Evolutionary conservation across 2,797 vertebrate genomes (phyloP).

Genomic region (Hoplostethus mediterraneus): DNA sequence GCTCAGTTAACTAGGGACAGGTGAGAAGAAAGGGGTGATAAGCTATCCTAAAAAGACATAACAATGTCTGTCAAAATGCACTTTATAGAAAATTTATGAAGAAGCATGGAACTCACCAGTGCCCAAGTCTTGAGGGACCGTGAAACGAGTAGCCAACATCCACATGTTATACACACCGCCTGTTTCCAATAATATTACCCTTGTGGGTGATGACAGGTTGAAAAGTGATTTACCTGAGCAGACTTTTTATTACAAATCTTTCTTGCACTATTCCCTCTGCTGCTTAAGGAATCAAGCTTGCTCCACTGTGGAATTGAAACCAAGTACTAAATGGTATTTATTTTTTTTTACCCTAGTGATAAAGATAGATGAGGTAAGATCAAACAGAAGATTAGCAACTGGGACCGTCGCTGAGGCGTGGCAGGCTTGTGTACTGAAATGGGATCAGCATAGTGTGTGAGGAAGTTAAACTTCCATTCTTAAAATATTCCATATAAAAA

Average conservation of each 20-base stretch:
- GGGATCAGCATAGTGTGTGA: conserved; percentile 12
- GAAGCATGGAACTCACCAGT: conserved; percentile 68
- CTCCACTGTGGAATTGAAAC: conserved; percentile 58
- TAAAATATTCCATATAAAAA: not conserved
- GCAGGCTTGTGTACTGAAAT: not conserved
- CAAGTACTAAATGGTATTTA: conserved; percentile 64
- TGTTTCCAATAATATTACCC: conserved; percentile 83
- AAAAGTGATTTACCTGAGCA: conserved; percentile 82
- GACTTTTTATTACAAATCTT: conserved; percentile 79
- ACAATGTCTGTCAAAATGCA: conserved; percentile 45
- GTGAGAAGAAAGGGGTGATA: conserved; percentile 8
- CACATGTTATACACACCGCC: conserved; percentile 77
- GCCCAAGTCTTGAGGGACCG: conserved; percentile 58
- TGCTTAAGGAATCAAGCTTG: conserved; percentile 68
- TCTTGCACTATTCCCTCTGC: conserved; percentile 69
- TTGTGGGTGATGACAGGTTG: conserved; percentile 79
- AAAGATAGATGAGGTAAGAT: conserved; percentile 75
- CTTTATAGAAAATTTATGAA: conserved; percentile 67
- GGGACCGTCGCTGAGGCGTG: conserved; percentile 21
- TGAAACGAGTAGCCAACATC: conserved; percentile 73
- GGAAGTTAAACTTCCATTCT: conserved; percentile 7
- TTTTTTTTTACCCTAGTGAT: conserved; percentile 57
- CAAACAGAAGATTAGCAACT: conserved; percentile 46
- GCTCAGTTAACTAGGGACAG: not conserved
- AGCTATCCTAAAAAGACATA: conserved; percentile 31